Base-by-base conservation (phyloP, 2,113 vertebrate genomes). In the Tachycineta bicolor region DNA sequence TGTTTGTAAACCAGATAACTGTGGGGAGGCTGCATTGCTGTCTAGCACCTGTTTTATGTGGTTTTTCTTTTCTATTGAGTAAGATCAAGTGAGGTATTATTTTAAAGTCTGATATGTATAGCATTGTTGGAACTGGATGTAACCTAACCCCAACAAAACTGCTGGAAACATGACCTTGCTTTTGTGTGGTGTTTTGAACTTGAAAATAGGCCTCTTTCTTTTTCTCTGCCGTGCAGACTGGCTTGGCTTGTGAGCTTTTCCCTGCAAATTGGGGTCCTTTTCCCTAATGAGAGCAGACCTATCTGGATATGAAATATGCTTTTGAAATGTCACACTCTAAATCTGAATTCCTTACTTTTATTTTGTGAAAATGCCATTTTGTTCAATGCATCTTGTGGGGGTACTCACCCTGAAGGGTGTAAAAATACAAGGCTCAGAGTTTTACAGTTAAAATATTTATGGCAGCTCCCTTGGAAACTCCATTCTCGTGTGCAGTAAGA, bases 1-100 rank as follows among this genome's bases (percentile, higher is more conserved):
- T 97, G 94, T 97, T 97, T 97, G 96, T 90, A 89, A 96, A 95
- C 78, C 75, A 76, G 96, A 96, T 95, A 97, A 97, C 96, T 97
- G 85, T 84, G 91, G 93, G 96, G 97, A 95, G 96, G 96, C 85
- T 88, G 60, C 68, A 49, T 60, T 0, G 8, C 65, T 86, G 65
- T 41, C 69, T 81, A 89, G 71, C 93, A 89, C 93, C 93, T 95
- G 90, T 89, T 94, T 95, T 90, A 60, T 79, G 81, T 76, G 84
- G 59, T 91, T 94, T 93, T 90, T 90, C 76, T 91, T 93, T 88
- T 93, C 88, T 94, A 71, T 82, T 88, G 92, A 84, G 37, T 63
- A 85, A 94, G 94, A 94, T 96, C 87, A 96, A 96, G 95, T 79
- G 81, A 89, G 77, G 90, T 81, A 83, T 93, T 79, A 71, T 90